Base-by-base conservation (phyloP, 2,888 invertebrate species). In the Tetragonisca angustula region DNA sequence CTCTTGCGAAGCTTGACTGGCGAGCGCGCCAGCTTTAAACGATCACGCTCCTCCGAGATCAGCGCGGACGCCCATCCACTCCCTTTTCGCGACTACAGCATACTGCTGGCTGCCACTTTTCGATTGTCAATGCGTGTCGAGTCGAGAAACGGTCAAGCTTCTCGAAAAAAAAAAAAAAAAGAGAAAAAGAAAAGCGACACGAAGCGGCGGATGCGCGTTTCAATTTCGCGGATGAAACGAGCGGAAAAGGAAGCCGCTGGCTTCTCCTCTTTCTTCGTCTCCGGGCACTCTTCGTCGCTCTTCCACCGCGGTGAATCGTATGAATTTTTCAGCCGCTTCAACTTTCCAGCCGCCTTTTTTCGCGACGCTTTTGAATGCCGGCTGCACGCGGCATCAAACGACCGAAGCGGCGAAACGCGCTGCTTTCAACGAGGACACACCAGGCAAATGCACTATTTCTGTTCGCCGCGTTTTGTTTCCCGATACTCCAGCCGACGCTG, bases 161-260 rank as follows among this genome's bases (percentile, higher is more conserved):
- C 17, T 43, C 49, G 27, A 32, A 13, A 43, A 36, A 36, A 6
- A 36, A 36, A 36, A 6, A 36, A 9, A 21, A 72, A n/a, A 43
- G 27, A 62, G 27, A 49, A 11, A 27, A 36, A 6, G 2, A 2
- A n/a, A 50, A 36, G 17, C 17, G 61, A 3, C 24, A 24, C 15
- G 61, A 6, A 17, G 17, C 24, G 17, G 9, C 36, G 62, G 32
- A 69, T n/a, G n/a, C n/a, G 21, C 65, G 61, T 64, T 80, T 80
- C 59, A 77, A 80, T 80, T 61, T 80, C 52, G 78, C 61, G 71
- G 49, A 71, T 67, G 65, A 77, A 68, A 72, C 65, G n/a, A 43
- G 32, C 76, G 76, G 61, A 43, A 68, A 72, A 54, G 67, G 67
- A 62, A 49, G 67, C 27, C 21, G 27, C 24, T 27, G 9, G 43